phyloP scores from a whole-genome alignment of 2,113 vertebrate genomes.

The Panurus biarmicus region DNA sequence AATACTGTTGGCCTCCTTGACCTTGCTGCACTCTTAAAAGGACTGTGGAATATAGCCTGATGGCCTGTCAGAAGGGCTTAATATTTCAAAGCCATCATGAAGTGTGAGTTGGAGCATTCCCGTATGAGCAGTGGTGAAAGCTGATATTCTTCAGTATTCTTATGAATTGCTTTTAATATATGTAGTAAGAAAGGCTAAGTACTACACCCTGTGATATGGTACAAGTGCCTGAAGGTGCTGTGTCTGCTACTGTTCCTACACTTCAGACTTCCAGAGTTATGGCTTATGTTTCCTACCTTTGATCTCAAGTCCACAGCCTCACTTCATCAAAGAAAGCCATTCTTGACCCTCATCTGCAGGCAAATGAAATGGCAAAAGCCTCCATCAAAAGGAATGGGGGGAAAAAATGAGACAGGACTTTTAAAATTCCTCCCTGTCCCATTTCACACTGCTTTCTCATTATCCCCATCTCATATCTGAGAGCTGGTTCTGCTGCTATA shows the following conservation, averaged over 20 bases:
- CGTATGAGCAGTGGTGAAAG: neutral
- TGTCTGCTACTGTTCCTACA: neutral
- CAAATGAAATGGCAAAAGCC: neutral
- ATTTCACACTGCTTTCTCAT: neutral
- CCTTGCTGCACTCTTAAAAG: neutral
- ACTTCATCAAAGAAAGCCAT: neutral
- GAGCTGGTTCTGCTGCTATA: neutral
- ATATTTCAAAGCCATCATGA: neutral
- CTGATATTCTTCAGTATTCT: neutral
- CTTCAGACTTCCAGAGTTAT: neutral
- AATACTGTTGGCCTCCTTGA: neutral
- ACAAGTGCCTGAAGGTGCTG: neutral
- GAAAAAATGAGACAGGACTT: neutral
- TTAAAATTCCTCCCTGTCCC: rapidly evolving
- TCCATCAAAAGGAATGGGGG: neutral
- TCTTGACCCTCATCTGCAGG: neutral
- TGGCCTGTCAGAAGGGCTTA: neutral
- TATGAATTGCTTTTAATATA: neutral
- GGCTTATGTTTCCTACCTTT: neutral
- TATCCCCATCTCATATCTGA: neutral
- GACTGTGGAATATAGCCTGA: neutral
- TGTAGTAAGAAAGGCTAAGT: neutral
- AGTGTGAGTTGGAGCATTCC: neutral
- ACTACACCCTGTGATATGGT: neutral
- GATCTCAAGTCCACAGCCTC: neutral